Evolutionary conservation across 2,113 vertebrate genomes (phyloP), one percentile per base, ranked within the genome.

Genomic region (Chelonoidis abingdonii): DNA sequence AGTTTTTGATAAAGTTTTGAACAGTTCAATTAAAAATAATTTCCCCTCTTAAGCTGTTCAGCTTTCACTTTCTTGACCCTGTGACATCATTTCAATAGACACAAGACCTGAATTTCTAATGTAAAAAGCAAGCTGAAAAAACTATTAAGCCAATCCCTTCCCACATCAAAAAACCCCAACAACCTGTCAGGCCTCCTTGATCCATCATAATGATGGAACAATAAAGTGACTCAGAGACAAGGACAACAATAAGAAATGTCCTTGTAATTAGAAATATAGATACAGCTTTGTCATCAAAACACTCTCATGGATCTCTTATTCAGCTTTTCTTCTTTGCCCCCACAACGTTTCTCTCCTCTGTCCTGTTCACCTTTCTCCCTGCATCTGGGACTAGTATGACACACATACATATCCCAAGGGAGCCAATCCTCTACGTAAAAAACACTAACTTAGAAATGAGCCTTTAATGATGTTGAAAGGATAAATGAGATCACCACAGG

Each of bases 71-170:
- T 75, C 92, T 97, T 90, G 94, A 95, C 92, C 69, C 76, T 1
- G 13, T 94, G 44, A 93, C 95, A 94, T 89, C 83, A 75, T 56
- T 53, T 90, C 52, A 38, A 38, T 38, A 22, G 10, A 72, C n/a
- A 41, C 19, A 84, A 84, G 78, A 2, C 69, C 93, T 87, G 90
- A 52, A 76, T 93, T 87, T 88, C 86, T 83, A 56, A 90, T 22
- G 93, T 35, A 93, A 95, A 90, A 95, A 16, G n/a, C 69, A 94
- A 96, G 29, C 92, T 80, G 9, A 47, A 95, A 93, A 93, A 65
- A 1, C 1, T n/a, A 86, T 57, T 57, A 57, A 57, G 27, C 25
- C 56, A 57, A 27, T 27, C 29, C 29, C 59, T 31, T 3, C 59
- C 27, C 59, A 62, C 59, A 62, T 13, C 56, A 57, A 8, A 62